phyloP scores from a whole-genome alignment of 2,113 vertebrate species.

The Saimiri boliviensis region DNA sequence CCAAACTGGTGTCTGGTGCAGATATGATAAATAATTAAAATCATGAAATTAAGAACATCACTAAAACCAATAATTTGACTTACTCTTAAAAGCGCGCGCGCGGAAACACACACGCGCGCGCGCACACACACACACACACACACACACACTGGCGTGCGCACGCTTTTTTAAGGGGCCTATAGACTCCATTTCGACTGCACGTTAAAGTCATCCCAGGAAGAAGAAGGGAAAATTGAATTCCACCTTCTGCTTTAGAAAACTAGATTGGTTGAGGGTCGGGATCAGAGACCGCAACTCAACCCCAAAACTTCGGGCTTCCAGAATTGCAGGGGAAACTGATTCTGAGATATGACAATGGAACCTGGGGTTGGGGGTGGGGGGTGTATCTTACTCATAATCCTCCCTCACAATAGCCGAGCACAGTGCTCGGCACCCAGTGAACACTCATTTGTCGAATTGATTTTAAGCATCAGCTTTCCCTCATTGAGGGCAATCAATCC shows the following conservation, averaged over 20 bases:
- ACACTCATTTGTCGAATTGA: neutral
- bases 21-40: constrained; percentile 39
- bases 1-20: neutral
- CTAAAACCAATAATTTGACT: neutral
- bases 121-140: no score
- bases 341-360: neutral
- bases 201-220: neutral
- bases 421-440: neutral
- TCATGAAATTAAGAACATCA: neutral
- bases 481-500: neutral
- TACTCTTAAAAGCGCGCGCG: neutral
- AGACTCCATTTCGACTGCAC: neutral
- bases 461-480: neutral
- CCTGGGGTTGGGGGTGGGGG: no score
- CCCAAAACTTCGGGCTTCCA: neutral
- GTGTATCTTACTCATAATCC: neutral
- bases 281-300: neutral
- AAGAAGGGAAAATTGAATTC: neutral
- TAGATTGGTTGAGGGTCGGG: neutral
- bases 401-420: no score
- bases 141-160: neutral
- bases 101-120: fast-evolving
- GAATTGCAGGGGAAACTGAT: neutral
- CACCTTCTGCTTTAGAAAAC: neutral
- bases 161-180: neutral